These are phyloP conservation scores for Pterostichus madidus DNA, from an alignment of 2,888 invertebrate species.

Conservation along the genomic window DNA sequence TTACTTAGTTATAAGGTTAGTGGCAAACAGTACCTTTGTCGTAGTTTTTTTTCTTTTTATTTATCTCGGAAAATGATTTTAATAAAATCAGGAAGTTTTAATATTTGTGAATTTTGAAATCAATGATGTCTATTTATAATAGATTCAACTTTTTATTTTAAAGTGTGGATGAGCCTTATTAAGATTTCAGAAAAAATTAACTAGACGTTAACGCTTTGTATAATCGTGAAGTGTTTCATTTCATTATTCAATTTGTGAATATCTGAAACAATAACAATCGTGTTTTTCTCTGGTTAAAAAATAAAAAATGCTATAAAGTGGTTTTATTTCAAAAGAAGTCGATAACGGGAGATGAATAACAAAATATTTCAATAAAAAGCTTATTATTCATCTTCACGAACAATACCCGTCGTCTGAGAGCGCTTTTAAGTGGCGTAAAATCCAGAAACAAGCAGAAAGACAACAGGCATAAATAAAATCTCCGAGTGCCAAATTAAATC, in stretches of 20 bases:
- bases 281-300: background rate
- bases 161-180: too few species aligned
- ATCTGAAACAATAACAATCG: slow-evolving; percentile 17
- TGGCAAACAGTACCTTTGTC: too few species aligned
- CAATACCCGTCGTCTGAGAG: slow-evolving; percentile 42
- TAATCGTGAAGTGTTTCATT: background rate
- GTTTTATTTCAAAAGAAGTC: slow-evolving; percentile 29
- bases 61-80: too few species aligned
- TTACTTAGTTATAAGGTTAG: too few species aligned
- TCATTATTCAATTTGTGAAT: slow-evolving; percentile 24
- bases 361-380: slow-evolving; percentile 52
- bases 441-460: slow-evolving; percentile 46
- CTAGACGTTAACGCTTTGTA: background rate
- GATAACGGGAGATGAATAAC: slow-evolving; percentile 47
- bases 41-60: too few species aligned
- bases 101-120: too few species aligned
- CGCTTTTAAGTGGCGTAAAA: slow-evolving; percentile 54
- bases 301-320: background rate
- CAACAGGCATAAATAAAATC: slow-evolving; percentile 53
- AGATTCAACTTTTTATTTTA: too few species aligned
- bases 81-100: too few species aligned
- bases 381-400: slow-evolving; percentile 41
- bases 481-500: slow-evolving; percentile 58
- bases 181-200: background rate
- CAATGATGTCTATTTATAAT: too few species aligned